A percentile compares a stretch with the other conserved stretches of the same genome.
These are phyloP conservation scores for Ammodytes marinus DNA, from an alignment of 2,113 vertebrate species.

Conservation along the genomic window DNA sequence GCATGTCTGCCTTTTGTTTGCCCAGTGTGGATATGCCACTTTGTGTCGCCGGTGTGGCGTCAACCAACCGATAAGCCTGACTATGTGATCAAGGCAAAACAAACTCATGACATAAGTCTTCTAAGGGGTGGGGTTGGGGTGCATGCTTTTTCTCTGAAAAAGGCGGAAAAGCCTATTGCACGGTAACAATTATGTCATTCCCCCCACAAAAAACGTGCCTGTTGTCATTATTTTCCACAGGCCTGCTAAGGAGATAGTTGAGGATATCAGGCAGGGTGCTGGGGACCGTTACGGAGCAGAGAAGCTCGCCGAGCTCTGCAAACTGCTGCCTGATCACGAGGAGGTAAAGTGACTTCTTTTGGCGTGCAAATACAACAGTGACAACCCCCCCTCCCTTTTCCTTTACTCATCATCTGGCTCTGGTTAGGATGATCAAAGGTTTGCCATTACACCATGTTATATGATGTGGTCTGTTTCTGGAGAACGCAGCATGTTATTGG, in stretches of 20 bases:
- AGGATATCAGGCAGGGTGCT: constrained; percentile 82
- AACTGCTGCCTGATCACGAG: constrained; percentile 84
- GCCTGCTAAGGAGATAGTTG: constrained; percentile 82
- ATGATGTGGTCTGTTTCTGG: constrained; percentile 63
- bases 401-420: constrained; percentile 67
- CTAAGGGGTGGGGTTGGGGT: neutral
- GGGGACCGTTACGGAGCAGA: constrained; percentile 83
- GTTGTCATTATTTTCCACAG: constrained; percentile 65
- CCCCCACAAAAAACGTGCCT: neutral
- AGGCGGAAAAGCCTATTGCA: neutral
- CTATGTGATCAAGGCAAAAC: constrained; percentile 38
- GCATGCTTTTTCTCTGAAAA: neutral
- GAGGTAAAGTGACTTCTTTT: constrained; percentile 78
- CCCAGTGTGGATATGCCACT: constrained; percentile 41
- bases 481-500: constrained; percentile 51
- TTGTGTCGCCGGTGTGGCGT: constrained; percentile 59
- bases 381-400: constrained; percentile 23
- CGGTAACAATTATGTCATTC: constrained; percentile 55
- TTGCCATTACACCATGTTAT: constrained; percentile 65
- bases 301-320: constrained; percentile 85
- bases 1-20: constrained; percentile 61
- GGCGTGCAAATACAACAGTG: constrained; percentile 33
- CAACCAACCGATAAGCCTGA: constrained; percentile 51
- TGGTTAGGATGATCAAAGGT: constrained; percentile 75
- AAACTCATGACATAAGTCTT: constrained; percentile 3